Evolutionary conservation across 1,140 invertebrate species (phyloP).

Genomic region (Ditylenchus dipsaci): DNA sequence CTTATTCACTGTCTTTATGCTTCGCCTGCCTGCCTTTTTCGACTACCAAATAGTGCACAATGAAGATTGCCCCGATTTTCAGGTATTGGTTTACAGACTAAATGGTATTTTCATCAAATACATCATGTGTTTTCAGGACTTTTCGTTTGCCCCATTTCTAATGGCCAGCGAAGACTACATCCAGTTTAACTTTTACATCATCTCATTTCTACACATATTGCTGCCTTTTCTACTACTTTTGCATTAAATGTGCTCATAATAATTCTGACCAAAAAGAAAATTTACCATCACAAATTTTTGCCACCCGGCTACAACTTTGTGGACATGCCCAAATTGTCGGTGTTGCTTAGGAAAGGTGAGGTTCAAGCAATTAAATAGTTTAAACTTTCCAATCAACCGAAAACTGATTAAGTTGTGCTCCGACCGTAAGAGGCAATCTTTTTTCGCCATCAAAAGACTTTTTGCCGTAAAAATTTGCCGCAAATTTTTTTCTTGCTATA

Average conservation of each 20-base stretch:
- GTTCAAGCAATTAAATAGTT: too few species aligned
- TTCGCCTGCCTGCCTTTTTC: slow-evolving; percentile 43
- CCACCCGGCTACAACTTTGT: slow-evolving; percentile 27
- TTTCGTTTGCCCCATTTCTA: slow-evolving; percentile 40
- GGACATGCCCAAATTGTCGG: slow-evolving; percentile 38
- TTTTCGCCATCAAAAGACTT: too few species aligned
- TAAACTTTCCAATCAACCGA: too few species aligned
- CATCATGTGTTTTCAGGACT: slow-evolving; percentile 22
- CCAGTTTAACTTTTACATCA: slow-evolving; percentile 49
- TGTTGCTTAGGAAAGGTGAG: slow-evolving; percentile 33
- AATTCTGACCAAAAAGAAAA: slow-evolving; percentile 37
- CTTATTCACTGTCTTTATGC: slow-evolving; percentile 28
- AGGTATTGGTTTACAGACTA: slow-evolving; percentile 22
- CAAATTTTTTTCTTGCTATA: too few species aligned
- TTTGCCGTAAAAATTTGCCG: too few species aligned
- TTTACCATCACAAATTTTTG: slow-evolving; percentile 13
- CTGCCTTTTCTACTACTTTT: slow-evolving; percentile 44
- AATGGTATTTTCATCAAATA: neutral
- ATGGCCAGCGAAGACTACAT: slow-evolving; percentile 33
- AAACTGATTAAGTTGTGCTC: too few species aligned
- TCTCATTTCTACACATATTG: slow-evolving; percentile 41
- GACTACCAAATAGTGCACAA: slow-evolving; percentile 40
- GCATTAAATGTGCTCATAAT: slow-evolving; percentile 43
- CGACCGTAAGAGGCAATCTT: too few species aligned
- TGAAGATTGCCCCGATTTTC: slow-evolving; percentile 37